These are phyloP conservation scores for Rhinopomastus cyanomelas DNA, from an alignment of 2,113 vertebrate species.

Conservation along the genomic window DNA sequence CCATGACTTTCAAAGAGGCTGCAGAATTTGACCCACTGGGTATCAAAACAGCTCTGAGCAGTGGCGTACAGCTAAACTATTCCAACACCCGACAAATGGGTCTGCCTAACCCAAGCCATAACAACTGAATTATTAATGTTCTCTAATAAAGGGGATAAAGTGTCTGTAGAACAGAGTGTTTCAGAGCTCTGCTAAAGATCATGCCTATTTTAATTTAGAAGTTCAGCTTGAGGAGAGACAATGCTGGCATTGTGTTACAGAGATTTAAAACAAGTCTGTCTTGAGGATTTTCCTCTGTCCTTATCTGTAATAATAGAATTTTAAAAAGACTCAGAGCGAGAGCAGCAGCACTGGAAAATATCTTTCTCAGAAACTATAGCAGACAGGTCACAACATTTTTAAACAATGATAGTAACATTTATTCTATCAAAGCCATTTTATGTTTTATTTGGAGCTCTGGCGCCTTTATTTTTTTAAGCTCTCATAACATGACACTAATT, in stretches of 20 bases:
- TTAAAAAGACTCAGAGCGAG: constrained; percentile 51
- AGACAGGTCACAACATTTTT: constrained; percentile 90
- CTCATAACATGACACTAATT: constrained; percentile 95
- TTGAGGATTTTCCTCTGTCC: constrained; percentile 75
- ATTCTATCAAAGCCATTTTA: constrained; percentile 97
- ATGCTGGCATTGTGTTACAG: constrained; percentile 74
- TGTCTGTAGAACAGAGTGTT: constrained; percentile 65
- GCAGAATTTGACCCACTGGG: neutral
- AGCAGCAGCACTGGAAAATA: constrained; percentile 79
- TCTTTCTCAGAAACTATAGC: constrained; percentile 85
- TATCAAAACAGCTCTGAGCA: constrained; percentile 18
- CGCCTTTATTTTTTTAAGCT: constrained; percentile 88
- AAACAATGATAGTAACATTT: constrained; percentile 94
- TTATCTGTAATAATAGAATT: constrained; percentile 82
- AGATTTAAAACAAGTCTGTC: constrained; percentile 77
- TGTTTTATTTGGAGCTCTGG: constrained; percentile 97
- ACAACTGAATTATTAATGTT: constrained; percentile 73
- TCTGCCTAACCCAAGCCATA: constrained; percentile 59
- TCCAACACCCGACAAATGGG: constrained; percentile 52
- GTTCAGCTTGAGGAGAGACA: constrained; percentile 73
- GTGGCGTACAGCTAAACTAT: constrained; percentile 30
- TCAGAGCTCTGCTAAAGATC: constrained; percentile 74
- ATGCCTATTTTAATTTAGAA: constrained; percentile 76
- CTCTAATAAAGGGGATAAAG: constrained; percentile 68
- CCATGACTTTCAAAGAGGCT: neutral